phyloP scores from a whole-genome alignment of 2,888 invertebrate genomes.

The Adelphocoris suturalis region DNA sequence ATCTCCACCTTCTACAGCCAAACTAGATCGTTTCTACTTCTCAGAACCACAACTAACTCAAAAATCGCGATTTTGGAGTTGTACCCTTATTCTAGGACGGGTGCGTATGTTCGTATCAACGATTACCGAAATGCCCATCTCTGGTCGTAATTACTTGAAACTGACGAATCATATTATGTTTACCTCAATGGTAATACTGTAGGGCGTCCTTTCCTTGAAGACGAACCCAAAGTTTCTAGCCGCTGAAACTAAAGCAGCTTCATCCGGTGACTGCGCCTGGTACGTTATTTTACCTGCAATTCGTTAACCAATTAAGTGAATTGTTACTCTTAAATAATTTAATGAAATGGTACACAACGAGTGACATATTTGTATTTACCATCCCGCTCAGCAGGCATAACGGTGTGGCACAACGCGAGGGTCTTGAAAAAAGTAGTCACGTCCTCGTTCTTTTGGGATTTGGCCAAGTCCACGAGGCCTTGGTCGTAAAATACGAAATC shows the following conservation, averaged over 20 bases:
- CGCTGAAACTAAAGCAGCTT: conserved; percentile 97
- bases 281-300: conserved; percentile 84
- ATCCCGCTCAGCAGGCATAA: conserved; percentile 96
- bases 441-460: conserved; percentile 81
- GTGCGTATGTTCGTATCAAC: too few relatives aligned
- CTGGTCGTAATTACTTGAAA: too few relatives aligned
- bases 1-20: too few relatives aligned
- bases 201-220: conserved; percentile 94
- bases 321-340: too few relatives aligned
- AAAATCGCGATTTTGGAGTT: too few relatives aligned
- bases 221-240: conserved; percentile 99
- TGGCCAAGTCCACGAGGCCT: conserved; percentile 90
- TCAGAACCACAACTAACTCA: too few relatives aligned
- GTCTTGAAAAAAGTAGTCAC: conserved; percentile 94
- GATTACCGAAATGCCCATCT: too few relatives aligned
- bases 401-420: conserved; percentile 97
- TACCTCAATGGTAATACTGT: conserved; percentile 94
- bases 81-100: too few relatives aligned
- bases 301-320: background rate
- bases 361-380: conserved; percentile 78
- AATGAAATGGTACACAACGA: too few relatives aligned
- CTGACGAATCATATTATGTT: background rate
- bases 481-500: conserved; percentile 97
- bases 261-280: conserved; percentile 99
- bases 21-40: too few relatives aligned